Evolutionary conservation across 2,888 invertebrate genomes (phyloP).

Genomic region (Ophion costatus): DNA sequence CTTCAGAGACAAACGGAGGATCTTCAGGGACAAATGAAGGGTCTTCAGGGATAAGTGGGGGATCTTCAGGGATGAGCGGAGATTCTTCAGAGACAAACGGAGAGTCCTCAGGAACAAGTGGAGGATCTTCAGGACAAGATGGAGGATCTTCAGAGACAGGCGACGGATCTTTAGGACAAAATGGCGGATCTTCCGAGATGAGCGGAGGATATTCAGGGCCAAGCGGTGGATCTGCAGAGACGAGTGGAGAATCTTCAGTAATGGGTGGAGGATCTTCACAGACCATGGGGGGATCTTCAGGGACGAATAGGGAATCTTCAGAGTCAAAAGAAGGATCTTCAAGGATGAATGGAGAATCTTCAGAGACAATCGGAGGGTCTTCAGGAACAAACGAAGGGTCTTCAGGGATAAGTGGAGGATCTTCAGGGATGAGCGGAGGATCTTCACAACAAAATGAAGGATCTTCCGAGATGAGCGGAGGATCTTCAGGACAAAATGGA

Average conservation of each 20-base stretch:
- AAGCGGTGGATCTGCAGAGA: not conserved
- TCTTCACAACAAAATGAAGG: not conserved
- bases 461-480: not conserved
- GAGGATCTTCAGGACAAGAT: not conserved
- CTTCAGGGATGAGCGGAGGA: not conserved
- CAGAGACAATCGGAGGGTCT: not conserved
- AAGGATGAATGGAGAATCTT: not conserved
- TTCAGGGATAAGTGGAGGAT: not conserved
- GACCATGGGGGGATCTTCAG: not conserved
- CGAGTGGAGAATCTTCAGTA: not conserved
- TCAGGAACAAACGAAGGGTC: not conserved
- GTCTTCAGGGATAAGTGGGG: not conserved
- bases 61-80: not conserved
- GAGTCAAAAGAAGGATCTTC: not conserved
- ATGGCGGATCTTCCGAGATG: not conserved
- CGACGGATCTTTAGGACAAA: not conserved
- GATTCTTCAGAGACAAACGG: not conserved
- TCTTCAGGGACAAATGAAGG: not conserved
- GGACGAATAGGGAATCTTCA: not conserved
- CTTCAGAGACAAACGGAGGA: not conserved
- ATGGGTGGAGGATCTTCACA: not conserved
- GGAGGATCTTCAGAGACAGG: not conserved
- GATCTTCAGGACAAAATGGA: not conserved
- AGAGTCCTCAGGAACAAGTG: not conserved
- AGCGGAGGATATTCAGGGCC: too few relatives aligned